These are phyloP conservation scores for Poicephalus gulielmi DNA, from an alignment of 2,113 vertebrate genomes.

Conservation along the genomic window DNA sequence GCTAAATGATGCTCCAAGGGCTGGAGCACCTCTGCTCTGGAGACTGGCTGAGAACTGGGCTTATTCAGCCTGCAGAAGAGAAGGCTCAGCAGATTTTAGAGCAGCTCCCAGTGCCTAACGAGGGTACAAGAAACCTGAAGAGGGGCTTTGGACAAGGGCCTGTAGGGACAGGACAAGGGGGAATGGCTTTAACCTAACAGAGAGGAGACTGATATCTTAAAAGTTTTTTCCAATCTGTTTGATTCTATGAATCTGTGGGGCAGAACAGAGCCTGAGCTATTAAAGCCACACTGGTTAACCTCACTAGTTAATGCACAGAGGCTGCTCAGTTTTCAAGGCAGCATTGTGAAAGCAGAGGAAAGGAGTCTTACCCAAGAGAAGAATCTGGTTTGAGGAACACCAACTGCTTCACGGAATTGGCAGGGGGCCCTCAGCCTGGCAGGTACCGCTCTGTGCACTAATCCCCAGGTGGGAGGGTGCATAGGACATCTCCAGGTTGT, in stretches of 20 bases:
- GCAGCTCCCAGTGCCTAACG: not conserved
- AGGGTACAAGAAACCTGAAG: not conserved
- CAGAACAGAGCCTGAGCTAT: not conserved
- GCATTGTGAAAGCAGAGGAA: not conserved
- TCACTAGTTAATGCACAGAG: not conserved
- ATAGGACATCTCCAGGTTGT: not conserved
- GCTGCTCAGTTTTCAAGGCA: not conserved
- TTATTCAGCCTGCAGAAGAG: not conserved
- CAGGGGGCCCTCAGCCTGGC: not conserved
- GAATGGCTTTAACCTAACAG: not conserved
- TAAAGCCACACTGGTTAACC: not conserved
- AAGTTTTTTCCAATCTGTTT: not conserved
- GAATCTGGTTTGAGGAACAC: not conserved
- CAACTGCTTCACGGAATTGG: constrained; percentile 2
- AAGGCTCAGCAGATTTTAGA: not conserved
- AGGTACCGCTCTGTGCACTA: not conserved
- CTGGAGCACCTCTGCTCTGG: not conserved
- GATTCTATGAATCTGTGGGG: not conserved
- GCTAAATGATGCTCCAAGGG: not conserved
- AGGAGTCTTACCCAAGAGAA: not conserved
- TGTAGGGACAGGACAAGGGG: not conserved
- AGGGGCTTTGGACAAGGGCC: not conserved
- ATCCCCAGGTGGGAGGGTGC: not conserved
- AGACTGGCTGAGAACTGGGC: not conserved
- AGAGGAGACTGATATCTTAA: not conserved